Evolutionary conservation across 23 tunicate species (phyloP).

Genomic region (Clavelina lepadiformis): DNA sequence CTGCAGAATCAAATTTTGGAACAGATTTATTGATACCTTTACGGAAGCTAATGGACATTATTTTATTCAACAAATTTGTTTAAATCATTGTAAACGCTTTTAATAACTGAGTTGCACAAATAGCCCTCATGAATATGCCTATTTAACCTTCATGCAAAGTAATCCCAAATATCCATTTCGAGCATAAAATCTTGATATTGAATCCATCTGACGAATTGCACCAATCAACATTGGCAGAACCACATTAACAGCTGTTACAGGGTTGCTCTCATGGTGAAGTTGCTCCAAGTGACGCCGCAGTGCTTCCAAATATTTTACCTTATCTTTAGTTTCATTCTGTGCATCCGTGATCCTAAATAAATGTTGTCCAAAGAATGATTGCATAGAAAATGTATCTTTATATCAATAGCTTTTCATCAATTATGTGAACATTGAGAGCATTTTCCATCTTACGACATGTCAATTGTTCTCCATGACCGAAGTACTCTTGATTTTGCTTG

Average conservation of each 20-base stretch:
- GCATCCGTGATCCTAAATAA: slow-evolving; percentile 75
- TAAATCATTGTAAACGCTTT: too few species aligned
- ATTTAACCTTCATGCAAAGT: slow-evolving; percentile 79
- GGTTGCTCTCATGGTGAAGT: slow-evolving; percentile 65
- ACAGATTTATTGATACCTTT: neutral
- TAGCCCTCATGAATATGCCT: too few species aligned
- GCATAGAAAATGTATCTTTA: too few species aligned
- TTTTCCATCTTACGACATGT: slow-evolving; percentile 70
- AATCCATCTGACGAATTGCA: slow-evolving; percentile 79
- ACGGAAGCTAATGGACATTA: too few species aligned
- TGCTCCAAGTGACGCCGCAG: slow-evolving; percentile 67
- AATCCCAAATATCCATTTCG: slow-evolving; percentile 82
- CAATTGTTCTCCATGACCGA: slow-evolving; percentile 68
- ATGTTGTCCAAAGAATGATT: neutral
- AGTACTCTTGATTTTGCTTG: slow-evolving; percentile 65
- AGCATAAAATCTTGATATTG: slow-evolving; percentile 80
- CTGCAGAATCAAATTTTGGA: slow-evolving; percentile 23
- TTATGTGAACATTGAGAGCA: too few species aligned
- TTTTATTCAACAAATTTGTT: too few species aligned
- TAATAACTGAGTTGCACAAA: too few species aligned
- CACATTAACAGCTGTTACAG: slow-evolving; percentile 63
- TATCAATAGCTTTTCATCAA: too few species aligned
- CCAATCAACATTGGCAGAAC: slow-evolving; percentile 65
- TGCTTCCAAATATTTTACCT: slow-evolving; percentile 81
- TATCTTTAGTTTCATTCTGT: slow-evolving; percentile 86